These are phyloP conservation scores for Pterostichus niger DNA, from an alignment of 2,888 invertebrate species.

Conservation along the genomic window DNA sequence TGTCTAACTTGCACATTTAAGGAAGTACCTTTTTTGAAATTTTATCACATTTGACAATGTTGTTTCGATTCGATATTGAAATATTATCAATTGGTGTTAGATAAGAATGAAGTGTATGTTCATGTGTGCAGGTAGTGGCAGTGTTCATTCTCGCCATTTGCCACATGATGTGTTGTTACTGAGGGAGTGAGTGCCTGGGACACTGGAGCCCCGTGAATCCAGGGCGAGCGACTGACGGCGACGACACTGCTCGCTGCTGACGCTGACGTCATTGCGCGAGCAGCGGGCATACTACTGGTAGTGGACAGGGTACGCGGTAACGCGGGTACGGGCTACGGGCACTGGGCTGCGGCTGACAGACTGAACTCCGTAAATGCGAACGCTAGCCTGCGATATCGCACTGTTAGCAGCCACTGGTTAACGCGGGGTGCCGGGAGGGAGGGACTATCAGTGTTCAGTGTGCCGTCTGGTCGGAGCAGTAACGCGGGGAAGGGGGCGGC, in stretches of 20 bases:
- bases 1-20: too few species aligned
- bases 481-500: constrained; percentile 74
- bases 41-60: too few species aligned
- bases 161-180: constrained; percentile 1
- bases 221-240: background rate
- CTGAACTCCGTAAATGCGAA: background rate
- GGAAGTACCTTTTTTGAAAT: too few species aligned
- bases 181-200: background rate
- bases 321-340: constrained; percentile 1
- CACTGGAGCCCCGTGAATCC: background rate
- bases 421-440: constrained; percentile 73
- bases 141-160: too few species aligned
- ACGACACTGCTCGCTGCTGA: constrained; percentile 24
- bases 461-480: constrained; percentile 70
- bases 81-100: too few species aligned
- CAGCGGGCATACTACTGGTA: constrained; percentile 28
- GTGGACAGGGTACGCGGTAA: background rate
- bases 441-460: constrained; percentile 75
- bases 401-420: constrained; percentile 68
- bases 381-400: constrained; percentile 32
- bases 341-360: constrained; percentile 4
- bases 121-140: constrained; percentile 17
- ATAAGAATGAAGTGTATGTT: background rate
- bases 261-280: constrained; percentile 26
- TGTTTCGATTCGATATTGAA: too few species aligned